Percentiles rank a stretch among this genome's conserved stretches.
Evolutionary conservation across 2,888 invertebrate genomes (phyloP).

Genomic region (Microplitis deprimator): DNA sequence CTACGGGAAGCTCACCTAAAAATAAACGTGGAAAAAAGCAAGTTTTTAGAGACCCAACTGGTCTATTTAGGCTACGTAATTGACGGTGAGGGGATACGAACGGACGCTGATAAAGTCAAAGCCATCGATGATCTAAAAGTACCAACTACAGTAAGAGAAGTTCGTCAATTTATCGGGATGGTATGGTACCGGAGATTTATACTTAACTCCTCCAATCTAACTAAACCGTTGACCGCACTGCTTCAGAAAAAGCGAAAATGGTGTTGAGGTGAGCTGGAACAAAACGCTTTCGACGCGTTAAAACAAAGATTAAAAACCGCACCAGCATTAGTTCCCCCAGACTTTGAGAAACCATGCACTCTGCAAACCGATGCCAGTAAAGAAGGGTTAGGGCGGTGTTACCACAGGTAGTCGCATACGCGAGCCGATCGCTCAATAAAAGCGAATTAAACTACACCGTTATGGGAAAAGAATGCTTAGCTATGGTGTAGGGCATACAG

Average conservation of each 20-base stretch:
- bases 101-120: too few relatives aligned
- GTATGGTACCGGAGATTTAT: not conserved
- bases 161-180: too few relatives aligned
- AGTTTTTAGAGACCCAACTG: too few relatives aligned
- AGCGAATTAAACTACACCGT: not conserved
- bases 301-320: constrained; percentile 9
- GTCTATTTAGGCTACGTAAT: too few relatives aligned
- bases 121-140: too few relatives aligned
- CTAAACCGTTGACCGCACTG: constrained; percentile 44
- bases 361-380: not conserved
- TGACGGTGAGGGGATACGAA: too few relatives aligned
- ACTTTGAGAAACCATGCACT: not conserved
- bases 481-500: constrained; percentile 30
- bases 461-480: constrained; percentile 13
- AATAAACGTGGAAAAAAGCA: too few relatives aligned
- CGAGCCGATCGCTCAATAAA: not conserved
- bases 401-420: constrained; percentile 15
- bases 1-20: too few relatives aligned
- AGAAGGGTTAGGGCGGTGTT: not conserved
- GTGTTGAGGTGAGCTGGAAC: constrained; percentile 42
- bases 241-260: constrained; percentile 45
- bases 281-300: constrained; percentile 45
- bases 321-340: too few relatives aligned
- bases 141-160: too few relatives aligned
- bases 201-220: not conserved